Evolutionary conservation across 1,140 invertebrate species (phyloP).

Genomic region (Drosophila orena): DNA sequence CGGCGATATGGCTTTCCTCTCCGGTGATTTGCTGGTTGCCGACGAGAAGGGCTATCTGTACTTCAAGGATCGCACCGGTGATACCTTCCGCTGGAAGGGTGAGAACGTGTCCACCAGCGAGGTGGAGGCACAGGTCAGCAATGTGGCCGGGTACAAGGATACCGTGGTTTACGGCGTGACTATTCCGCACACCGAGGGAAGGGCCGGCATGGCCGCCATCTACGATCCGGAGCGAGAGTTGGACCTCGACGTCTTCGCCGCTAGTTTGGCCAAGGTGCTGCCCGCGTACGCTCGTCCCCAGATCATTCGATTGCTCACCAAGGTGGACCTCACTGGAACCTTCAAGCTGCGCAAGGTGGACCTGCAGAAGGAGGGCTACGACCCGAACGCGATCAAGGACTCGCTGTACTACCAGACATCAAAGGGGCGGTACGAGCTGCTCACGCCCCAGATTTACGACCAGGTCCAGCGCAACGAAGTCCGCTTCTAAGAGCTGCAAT

Average conservation of each 20-base stretch:
- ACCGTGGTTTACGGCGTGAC: constrained; percentile 95
- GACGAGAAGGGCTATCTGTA: constrained; percentile 97
- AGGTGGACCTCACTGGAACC: constrained; percentile 95
- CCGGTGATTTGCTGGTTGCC: constrained; percentile 96
- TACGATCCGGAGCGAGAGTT: constrained; percentile 90
- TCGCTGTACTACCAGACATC: constrained; percentile 89
- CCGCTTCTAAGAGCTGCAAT: constrained; percentile 53
- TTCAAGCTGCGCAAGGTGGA: constrained; percentile 97
- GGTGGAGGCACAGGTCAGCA: constrained; percentile 97
- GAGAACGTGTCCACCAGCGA: constrained; percentile 99
- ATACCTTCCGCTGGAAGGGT: constrained; percentile 98
- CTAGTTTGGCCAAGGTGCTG: constrained; percentile 89
- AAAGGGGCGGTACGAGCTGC: constrained; percentile 84
- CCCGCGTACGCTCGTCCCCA: constrained; percentile 95
- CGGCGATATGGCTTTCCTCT: constrained; percentile 96
- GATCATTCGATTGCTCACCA: constrained; percentile 92
- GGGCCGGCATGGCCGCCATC: constrained; percentile 98
- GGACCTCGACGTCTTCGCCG: constrained; percentile 88
- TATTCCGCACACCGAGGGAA: constrained; percentile 93
- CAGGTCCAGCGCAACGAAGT: constrained; percentile 85
- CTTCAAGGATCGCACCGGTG: constrained; percentile 98
- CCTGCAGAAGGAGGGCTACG: constrained; percentile 95
- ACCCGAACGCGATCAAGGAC: constrained; percentile 92
- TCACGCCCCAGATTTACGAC: constrained; percentile 88
- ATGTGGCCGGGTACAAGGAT: constrained; percentile 93